Conservation (phyloP, 2,888 invertebrate genomes). For the Zootermopsis nevadensis region DNA sequence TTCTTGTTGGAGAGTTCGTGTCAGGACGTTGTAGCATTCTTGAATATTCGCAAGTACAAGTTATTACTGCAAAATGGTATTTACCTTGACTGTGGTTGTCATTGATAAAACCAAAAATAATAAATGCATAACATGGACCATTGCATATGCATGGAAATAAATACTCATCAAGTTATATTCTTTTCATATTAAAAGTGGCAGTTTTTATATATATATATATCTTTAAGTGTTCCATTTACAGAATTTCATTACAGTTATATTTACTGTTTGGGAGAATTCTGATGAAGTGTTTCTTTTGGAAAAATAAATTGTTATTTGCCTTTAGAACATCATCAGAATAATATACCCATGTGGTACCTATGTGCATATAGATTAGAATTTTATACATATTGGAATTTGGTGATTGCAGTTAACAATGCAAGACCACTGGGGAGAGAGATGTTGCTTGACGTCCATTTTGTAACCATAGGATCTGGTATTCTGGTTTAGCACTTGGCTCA, state of each 20-base stretch:
- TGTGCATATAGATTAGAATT: constrained; percentile 44
- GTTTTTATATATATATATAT: constrained; percentile 29
- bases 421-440: constrained; percentile 34
- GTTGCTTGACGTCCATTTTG: constrained; percentile 48
- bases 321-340: constrained; percentile 7
- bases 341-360: constrained; percentile 14
- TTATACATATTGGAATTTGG: constrained; percentile 44
- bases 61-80: neutral
- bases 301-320: neutral
- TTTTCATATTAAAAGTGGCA: constrained; percentile 16
- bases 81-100: neutral
- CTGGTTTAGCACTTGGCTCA: constrained; percentile 22
- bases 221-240: constrained; percentile 31
- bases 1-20: neutral
- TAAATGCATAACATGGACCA: constrained; percentile 30
- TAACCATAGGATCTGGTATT: constrained; percentile 32
- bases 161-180: constrained; percentile 39
- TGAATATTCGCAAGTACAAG: neutral
- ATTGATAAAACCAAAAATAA: neutral
- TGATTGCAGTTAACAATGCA: constrained; percentile 42
- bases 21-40: neutral
- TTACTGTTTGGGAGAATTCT: constrained; percentile 16
- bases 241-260: neutral
- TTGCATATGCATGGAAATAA: constrained; percentile 36
- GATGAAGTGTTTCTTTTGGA: neutral